Conservation (phyloP, 1,140 invertebrate genomes). For the Brachionus koreanus region DNA sequence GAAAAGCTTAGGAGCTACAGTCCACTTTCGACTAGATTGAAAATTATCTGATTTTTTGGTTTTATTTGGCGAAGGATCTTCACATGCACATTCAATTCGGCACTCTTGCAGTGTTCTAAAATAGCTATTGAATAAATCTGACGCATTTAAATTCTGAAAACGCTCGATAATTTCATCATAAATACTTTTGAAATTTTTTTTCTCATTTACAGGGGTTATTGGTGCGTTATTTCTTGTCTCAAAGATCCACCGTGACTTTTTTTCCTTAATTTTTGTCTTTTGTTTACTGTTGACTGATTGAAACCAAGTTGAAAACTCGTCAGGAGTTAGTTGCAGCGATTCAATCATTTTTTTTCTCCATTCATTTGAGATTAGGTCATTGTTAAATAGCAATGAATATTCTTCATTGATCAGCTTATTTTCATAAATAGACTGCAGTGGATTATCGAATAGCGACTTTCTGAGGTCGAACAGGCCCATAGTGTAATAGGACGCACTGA, state of each 20-base stretch:
- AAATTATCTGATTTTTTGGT: background rate
- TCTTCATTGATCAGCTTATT: background rate
- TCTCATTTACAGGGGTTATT: background rate
- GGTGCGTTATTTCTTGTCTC: background rate
- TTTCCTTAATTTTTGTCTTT: background rate
- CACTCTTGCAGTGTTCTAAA: background rate
- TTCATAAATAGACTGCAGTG: conserved; percentile 23
- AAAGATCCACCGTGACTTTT: conserved; percentile 6
- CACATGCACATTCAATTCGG: background rate
- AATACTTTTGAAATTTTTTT: background rate
- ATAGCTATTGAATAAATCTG: conserved; percentile 12
- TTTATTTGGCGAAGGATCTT: background rate
- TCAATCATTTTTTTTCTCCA: conserved; percentile 34
- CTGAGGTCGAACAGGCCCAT: conserved; percentile 34
- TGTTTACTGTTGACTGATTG: background rate
- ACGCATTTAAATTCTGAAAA: background rate
- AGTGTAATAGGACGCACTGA: conserved; percentile 16
- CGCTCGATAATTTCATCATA: conserved; percentile 1
- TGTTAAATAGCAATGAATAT: background rate
- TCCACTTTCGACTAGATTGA: conserved; percentile 26
- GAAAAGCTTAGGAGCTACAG: conserved; percentile 32
- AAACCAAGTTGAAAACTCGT: conserved; percentile 14
- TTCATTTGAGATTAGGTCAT: conserved; percentile 16
- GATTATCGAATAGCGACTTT: conserved; percentile 16
- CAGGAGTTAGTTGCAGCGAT: background rate